Percentiles rank a stretch among this genome's conserved stretches.
Conservation (phyloP, 2,888 invertebrate genomes). For the Anagyrus pseudococci region DNA sequence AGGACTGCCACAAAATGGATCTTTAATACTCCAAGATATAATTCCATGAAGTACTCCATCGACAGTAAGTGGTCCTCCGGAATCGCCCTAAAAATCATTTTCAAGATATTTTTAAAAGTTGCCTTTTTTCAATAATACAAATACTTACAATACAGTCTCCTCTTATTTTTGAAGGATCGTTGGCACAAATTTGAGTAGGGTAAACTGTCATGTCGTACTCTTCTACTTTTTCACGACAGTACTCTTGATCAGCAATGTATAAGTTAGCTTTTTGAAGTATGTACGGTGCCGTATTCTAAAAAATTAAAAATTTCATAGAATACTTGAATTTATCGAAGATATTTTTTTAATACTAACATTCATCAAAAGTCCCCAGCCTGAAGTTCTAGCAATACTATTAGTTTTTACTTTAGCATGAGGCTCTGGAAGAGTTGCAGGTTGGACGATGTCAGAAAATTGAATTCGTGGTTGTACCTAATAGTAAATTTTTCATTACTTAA, state of each 20-base stretch:
- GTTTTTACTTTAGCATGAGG: conserved; percentile 1
- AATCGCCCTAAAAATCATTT: conserved; percentile 31
- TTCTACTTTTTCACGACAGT: conserved; percentile 14
- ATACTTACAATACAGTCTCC: conserved; percentile 31
- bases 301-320: background rate
- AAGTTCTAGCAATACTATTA: conserved; percentile 13
- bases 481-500: too few species aligned
- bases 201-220: background rate
- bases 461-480: conserved; percentile 7
- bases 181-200: conserved; percentile 29
- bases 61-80: conserved; percentile 30
- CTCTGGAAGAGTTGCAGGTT: conserved; percentile 10
- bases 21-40: conserved; percentile 32
- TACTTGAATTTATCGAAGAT: background rate
- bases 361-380: conserved; percentile 26
- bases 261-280: conserved; percentile 21
- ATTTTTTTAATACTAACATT: background rate
- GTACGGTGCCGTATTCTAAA: background rate
- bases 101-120: background rate
- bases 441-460: background rate
- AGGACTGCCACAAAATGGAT: conserved; percentile 29
- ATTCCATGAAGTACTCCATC: conserved; percentile 22
- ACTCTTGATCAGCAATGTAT: conserved; percentile 22
- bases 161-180: conserved; percentile 22
- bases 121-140: background rate